Evolutionary conservation across 2,113 vertebrate species (phyloP).

Genomic region (Odocoileus virginianus): DNA sequence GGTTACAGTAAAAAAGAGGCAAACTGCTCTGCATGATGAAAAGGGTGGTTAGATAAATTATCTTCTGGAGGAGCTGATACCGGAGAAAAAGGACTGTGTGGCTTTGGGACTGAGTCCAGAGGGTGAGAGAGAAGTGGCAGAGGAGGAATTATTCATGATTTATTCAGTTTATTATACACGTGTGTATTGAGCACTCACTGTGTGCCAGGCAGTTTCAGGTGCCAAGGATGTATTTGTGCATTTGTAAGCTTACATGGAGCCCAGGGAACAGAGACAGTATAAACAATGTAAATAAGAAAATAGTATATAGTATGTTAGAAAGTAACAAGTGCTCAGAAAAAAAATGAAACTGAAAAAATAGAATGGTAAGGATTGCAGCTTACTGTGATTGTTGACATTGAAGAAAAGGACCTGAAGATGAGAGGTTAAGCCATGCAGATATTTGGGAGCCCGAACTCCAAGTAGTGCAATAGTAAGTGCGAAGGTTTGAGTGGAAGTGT

Average conservation of each 20-base stretch:
- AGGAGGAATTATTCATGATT: not conserved
- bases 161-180: not conserved
- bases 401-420: not conserved
- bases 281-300: not conserved
- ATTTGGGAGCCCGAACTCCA: not conserved
- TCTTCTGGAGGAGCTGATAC: not conserved
- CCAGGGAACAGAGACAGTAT: not conserved
- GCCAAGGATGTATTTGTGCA: not conserved
- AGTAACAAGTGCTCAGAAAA: not conserved
- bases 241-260: not conserved
- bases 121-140: not conserved
- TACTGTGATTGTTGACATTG: not conserved
- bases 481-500: not conserved
- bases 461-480: not conserved
- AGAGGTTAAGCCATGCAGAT: not conserved
- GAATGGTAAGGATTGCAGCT: not conserved
- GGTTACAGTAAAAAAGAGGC: not conserved
- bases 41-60: not conserved
- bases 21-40: not conserved
- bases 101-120: not conserved
- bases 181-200: not conserved
- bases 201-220: not conserved
- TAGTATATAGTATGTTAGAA: not conserved
- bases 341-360: not conserved
- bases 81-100: not conserved